Percentiles rank a stretch among this genome's conserved stretches.
These are phyloP conservation scores for Microplitis demolitor DNA, from an alignment of 1,140 invertebrate species.

Conservation along the genomic window DNA sequence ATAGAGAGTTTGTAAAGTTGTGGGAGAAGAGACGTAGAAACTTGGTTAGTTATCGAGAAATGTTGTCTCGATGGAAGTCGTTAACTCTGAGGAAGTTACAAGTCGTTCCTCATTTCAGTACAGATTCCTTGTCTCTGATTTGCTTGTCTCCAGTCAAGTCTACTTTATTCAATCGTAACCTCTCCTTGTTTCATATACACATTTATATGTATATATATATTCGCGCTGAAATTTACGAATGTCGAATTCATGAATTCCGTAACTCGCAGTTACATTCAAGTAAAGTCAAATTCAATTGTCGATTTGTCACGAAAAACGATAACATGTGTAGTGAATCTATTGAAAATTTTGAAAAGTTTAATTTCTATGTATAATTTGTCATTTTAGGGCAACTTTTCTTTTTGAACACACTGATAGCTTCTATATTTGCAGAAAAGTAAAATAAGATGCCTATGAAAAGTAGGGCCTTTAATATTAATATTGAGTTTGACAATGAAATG, in stretches of 20 bases:
- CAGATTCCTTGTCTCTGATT: conserved; percentile 3
- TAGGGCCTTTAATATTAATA: too few species aligned
- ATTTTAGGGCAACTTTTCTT: too few species aligned
- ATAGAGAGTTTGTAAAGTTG: conserved; percentile 31
- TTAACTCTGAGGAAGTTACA: conserved; percentile 37
- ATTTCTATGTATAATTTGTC: not conserved
- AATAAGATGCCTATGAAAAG: too few species aligned
- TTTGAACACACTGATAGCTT: too few species aligned
- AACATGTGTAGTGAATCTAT: not conserved
- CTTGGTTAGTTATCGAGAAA: conserved; percentile 48
- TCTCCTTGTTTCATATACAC: not conserved
- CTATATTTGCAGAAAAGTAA: too few species aligned
- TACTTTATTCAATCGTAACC: not conserved
- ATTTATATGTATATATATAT: not conserved
- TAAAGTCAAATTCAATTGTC: conserved; percentile 18
- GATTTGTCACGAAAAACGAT: conserved; percentile 15
- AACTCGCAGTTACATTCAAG: not conserved
- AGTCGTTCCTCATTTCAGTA: conserved; percentile 12
- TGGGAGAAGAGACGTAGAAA: conserved; percentile 26
- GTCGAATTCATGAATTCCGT: not conserved
- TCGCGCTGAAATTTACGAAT: not conserved
- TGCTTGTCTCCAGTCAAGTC: not conserved
- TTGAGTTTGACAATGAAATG: too few species aligned
- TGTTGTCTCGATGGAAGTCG: conserved; percentile 37
- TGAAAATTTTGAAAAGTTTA: not conserved